phyloP scores from a whole-genome alignment of 2,113 vertebrate species.

The Abramis brama region DNA sequence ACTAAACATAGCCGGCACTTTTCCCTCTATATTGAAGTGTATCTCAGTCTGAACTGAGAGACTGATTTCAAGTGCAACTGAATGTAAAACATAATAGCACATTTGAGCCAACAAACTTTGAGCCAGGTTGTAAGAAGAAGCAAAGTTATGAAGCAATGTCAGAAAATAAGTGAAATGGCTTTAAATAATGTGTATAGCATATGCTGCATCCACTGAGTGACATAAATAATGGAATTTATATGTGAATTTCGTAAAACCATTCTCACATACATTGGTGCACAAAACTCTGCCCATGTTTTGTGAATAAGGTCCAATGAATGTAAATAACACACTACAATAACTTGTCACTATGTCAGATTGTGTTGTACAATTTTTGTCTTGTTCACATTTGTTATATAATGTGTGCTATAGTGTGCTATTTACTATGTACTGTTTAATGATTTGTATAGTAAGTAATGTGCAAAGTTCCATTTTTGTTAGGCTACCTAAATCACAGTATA shows the following conservation, averaged over 20 bases:
- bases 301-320: not conserved
- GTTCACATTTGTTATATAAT: not conserved
- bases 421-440: not conserved
- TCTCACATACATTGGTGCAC: not conserved
- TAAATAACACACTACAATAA: not conserved
- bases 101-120: not conserved
- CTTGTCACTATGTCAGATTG: not conserved
- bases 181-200: not conserved
- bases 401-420: not conserved
- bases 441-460: conserved; percentile 1
- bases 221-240: not conserved
- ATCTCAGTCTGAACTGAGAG: not conserved
- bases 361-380: not conserved
- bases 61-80: not conserved
- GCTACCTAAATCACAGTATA: not conserved
- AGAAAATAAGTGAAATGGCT: not conserved
- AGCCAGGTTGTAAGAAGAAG: not conserved
- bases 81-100: not conserved
- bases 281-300: not conserved
- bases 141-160: not conserved
- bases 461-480: not conserved
- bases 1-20: not conserved
- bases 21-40: not conserved
- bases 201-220: not conserved
- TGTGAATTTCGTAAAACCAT: not conserved